phyloP scores from a whole-genome alignment of 1,140 invertebrate genomes.

The Psix sp. region DNA sequence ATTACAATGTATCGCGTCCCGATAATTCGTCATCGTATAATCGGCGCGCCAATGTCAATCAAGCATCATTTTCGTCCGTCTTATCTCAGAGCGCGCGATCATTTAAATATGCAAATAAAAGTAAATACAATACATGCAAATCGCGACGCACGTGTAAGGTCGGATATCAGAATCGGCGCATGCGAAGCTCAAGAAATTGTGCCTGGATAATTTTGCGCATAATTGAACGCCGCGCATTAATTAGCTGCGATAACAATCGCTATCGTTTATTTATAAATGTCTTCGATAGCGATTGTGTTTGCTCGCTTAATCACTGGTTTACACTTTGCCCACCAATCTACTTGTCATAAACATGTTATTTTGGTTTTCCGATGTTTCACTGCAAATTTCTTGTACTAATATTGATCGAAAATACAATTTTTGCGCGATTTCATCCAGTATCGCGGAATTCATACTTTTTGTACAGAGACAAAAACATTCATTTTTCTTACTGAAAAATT shows the following conservation, averaged over 20 bases:
- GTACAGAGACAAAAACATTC: no score
- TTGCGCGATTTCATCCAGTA: no score
- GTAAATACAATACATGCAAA: no score
- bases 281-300: conserved; percentile 24
- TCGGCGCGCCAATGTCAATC: conserved; percentile 26
- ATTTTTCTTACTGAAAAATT: no score
- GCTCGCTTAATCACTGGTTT: conserved; percentile 14
- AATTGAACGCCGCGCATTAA: conserved; percentile 44
- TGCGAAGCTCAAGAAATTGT: conserved; percentile 26
- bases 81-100: conserved; percentile 22
- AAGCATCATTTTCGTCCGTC: conserved; percentile 37
- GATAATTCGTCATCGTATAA: conserved; percentile 16
- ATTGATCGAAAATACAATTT: no score
- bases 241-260: conserved; percentile 39
- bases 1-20: conserved; percentile 11
- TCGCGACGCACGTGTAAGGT: conserved; percentile 44
- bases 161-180: conserved; percentile 27
- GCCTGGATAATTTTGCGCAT: conserved; percentile 40
- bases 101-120: conserved; percentile 55
- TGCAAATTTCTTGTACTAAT: no score
- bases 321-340: conserved; percentile 2
- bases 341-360: conserved; percentile 5
- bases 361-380: not conserved
- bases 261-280: conserved; percentile 40
- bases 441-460: no score